phyloP scores from a whole-genome alignment of 2,113 vertebrate genomes.

The Brienomyrus brachyistius region DNA sequence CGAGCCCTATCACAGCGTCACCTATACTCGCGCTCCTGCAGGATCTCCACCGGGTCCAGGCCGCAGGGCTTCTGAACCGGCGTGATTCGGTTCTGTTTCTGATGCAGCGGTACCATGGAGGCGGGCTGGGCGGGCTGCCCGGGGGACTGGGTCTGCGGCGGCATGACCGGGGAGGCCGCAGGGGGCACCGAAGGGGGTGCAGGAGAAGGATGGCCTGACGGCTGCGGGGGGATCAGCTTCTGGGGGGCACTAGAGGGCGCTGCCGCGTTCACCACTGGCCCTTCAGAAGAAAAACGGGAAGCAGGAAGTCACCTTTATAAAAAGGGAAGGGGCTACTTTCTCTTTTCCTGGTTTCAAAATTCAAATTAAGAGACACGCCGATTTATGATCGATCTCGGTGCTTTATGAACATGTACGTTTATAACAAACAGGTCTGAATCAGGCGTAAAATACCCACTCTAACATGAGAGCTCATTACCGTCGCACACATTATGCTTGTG shows the following conservation, averaged over 20 bases:
- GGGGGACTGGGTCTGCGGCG: slow-evolving; percentile 85
- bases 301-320: neutral
- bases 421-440: neutral
- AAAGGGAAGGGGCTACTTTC: neutral
- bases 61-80: slow-evolving; percentile 94
- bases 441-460: neutral
- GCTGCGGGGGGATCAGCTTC: slow-evolving; percentile 84
- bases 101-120: slow-evolving; percentile 78
- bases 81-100: slow-evolving; percentile 89
- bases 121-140: slow-evolving; percentile 82
- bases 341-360: neutral
- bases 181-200: slow-evolving; percentile 84
- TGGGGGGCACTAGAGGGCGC: slow-evolving; percentile 82
- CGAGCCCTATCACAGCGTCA: slow-evolving; percentile 32
- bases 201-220: slow-evolving; percentile 82
- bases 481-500: neutral
- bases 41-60: slow-evolving; percentile 89
- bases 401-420: neutral
- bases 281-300: slow-evolving; percentile 42
- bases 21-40: slow-evolving; percentile 94
- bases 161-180: slow-evolving; percentile 84
- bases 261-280: slow-evolving; percentile 85
- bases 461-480: neutral
- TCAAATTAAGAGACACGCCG: neutral
- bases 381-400: neutral